Percentiles rank a stretch among this genome's conserved stretches.
phyloP scores from a whole-genome alignment of 1,140 invertebrate species.

The Lerema accius region DNA sequence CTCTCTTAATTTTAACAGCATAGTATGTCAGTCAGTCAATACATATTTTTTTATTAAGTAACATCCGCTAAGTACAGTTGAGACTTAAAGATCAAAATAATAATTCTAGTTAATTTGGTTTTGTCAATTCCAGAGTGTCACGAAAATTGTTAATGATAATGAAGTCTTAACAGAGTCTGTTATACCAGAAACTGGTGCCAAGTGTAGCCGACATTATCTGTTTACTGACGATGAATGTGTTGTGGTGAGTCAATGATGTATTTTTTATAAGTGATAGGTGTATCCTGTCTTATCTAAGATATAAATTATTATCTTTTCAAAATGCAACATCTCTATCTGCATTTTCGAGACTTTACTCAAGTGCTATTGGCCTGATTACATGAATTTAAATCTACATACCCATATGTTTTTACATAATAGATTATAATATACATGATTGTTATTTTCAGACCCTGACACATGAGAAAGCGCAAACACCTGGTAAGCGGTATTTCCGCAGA shows the following conservation, averaged over 20 bases:
- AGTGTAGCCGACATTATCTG: constrained; percentile 82
- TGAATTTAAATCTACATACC: too few species aligned
- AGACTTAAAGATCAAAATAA: too few species aligned
- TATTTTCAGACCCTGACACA: constrained; percentile 73
- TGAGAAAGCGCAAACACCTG: constrained; percentile 64
- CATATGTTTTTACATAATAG: too few species aligned
- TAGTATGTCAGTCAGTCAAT: too few species aligned
- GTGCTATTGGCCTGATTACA: constrained; percentile 17
- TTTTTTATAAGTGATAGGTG: too few species aligned
- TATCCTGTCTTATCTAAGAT: too few species aligned
- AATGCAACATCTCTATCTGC: constrained; percentile 2
- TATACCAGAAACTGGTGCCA: constrained; percentile 74
- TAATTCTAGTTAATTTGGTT: neutral
- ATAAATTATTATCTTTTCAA: constrained; percentile 14
- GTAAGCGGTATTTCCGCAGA: constrained; percentile 68
- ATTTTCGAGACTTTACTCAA: too few species aligned
- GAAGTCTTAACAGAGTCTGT: constrained; percentile 81
- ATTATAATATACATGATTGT: too few species aligned
- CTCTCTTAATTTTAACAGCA: too few species aligned
- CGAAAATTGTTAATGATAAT: constrained; percentile 81
- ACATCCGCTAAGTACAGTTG: too few species aligned
- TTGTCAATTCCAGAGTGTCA: constrained; percentile 78
- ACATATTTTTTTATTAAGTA: too few species aligned
- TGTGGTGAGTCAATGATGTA: constrained; percentile 81
- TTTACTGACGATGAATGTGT: constrained; percentile 83